Base-by-base conservation (phyloP, 2,113 vertebrate genomes). In the Paedocypris sp. region DNA sequence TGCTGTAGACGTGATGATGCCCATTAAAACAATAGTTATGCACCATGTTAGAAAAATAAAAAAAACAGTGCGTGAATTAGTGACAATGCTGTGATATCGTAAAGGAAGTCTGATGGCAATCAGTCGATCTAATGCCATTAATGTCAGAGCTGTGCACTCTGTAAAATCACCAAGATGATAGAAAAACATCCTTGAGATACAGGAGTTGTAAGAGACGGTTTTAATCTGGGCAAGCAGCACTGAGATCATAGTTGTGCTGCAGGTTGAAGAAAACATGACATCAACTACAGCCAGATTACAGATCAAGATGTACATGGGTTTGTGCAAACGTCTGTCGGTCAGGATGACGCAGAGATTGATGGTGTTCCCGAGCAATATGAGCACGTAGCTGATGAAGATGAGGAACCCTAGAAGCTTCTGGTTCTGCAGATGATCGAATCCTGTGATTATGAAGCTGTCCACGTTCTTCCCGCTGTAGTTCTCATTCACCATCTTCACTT, bases 241-340 rank as follows among this genome's bases (percentile, higher is more conserved):
- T 4, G 50, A 35, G 19, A 74, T 69, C 62, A 72, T 57, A 2
- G 69, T 69, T 12, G 59, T 59, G 28, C 47, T 9, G 13, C 43
- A 42, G 2, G 58, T 52, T 29, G 69, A 52, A 28, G 45, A 48
- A 45, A 41, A 69, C 42, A 71, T 66, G 7, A 74, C 53, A 19
- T 74, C 72, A 13, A 74, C 63, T 15, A 43, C 10, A 3, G 69
- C 58, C 13, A 74, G 50, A 43, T 69, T 74, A 22, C 62, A 71
- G 50, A 74, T 72, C 19, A 74, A 62, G 1, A 74, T 58, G 62
- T 74, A 74, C 72, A 74, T 74, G 13, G 69, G 72, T 6, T 39
- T 59, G 42, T 71, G 66, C 8, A 74, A 69, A n/a, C 41, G 42
- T 47, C 54, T 56, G 49, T 71, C 38, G 19, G 31, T 46, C 18